Percentiles rank a stretch among this genome's conserved stretches.
phyloP scores from a whole-genome alignment of 2,113 vertebrate species.

The Glaucomys volans region DNA sequence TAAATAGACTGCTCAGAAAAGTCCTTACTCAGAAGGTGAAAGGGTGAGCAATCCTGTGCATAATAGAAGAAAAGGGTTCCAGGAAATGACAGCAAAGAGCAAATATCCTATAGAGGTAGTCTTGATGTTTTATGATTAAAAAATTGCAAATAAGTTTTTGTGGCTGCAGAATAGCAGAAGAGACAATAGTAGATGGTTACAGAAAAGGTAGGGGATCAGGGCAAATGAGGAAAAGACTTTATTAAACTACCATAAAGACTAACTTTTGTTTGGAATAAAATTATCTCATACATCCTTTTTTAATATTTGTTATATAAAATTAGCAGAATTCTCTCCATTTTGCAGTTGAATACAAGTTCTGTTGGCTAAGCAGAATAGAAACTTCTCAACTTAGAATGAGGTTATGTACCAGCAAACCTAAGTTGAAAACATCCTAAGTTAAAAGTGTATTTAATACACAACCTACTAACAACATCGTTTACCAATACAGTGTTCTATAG shows the following conservation, averaged over 20 bases:
- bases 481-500: neutral
- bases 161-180: neutral
- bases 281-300: neutral
- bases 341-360: constrained; percentile 23
- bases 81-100: neutral
- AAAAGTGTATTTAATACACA: neutral
- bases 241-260: neutral
- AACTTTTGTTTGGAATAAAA: neutral
- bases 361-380: neutral
- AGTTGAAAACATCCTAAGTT: neutral
- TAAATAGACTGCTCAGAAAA: neutral
- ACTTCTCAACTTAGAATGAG: neutral
- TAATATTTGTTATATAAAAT: neutral
- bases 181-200: neutral
- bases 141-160: neutral
- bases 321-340: constrained; percentile 2
- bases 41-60: neutral
- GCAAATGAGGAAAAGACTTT: constrained; percentile 2
- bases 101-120: neutral
- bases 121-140: constrained; percentile 9
- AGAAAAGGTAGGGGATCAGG: neutral
- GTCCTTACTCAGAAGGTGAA: neutral
- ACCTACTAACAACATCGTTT: neutral
- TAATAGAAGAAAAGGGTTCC: neutral
- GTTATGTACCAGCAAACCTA: neutral